Conservation (phyloP, 2,888 invertebrate genomes). For the Catocala nupta region DNA sequence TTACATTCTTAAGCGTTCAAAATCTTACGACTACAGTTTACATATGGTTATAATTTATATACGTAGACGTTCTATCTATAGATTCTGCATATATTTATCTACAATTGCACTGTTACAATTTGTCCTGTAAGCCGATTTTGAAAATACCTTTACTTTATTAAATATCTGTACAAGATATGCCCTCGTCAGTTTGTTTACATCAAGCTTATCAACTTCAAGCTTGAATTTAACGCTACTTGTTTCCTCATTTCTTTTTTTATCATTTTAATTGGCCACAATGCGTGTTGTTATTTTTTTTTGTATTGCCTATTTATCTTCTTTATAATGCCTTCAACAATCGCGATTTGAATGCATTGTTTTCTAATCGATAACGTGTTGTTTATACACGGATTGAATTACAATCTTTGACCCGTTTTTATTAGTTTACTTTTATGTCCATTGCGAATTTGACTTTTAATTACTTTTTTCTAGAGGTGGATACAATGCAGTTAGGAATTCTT, state of each 20-base stretch:
- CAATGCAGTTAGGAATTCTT: too few relatives aligned
- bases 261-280: conserved; percentile 28
- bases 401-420: not conserved
- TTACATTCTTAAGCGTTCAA: too few relatives aligned
- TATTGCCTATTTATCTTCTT: conserved; percentile 17
- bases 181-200: conserved; percentile 23
- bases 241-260: conserved; percentile 47
- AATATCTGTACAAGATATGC: not conserved
- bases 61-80: too few relatives aligned
- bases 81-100: too few relatives aligned
- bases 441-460: not conserved
- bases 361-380: conserved; percentile 12
- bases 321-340: conserved; percentile 15
- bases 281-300: conserved; percentile 20
- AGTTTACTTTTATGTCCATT: not conserved
- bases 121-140: too few relatives aligned
- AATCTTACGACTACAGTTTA: too few relatives aligned
- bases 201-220: conserved; percentile 32
- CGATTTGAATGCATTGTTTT: conserved; percentile 19
- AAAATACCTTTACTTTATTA: too few relatives aligned
- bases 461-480: not conserved
- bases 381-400: conserved; percentile 2
- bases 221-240: conserved; percentile 3
- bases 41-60: too few relatives aligned
- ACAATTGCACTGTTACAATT: too few relatives aligned